Evolutionary conservation across 2,797 vertebrate species (phyloP).

Genomic region (Sebastes dallii): DNA sequence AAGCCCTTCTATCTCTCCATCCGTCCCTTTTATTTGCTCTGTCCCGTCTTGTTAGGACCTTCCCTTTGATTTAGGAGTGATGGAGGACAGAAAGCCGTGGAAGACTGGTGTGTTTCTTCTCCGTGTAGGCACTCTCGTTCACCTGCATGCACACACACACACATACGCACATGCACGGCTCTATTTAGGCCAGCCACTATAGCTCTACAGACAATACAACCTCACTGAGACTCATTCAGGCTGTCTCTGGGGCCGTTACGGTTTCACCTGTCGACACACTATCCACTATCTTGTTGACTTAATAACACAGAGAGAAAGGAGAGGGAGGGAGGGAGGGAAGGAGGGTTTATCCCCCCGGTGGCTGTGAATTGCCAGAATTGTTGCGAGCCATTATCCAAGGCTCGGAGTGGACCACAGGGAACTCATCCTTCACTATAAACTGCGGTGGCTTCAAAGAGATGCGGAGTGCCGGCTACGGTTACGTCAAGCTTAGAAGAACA

Average conservation of each 20-base stretch:
- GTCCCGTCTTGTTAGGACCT: constrained; percentile 51
- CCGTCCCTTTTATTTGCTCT: constrained; percentile 48
- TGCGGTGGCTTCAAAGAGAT: constrained; percentile 46
- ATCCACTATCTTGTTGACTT: constrained; percentile 73
- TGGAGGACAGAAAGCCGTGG: constrained; percentile 30
- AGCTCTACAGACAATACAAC: constrained; percentile 59
- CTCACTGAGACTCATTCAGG: constrained; percentile 53
- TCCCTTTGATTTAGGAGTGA: constrained; percentile 61
- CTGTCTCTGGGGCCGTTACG: constrained; percentile 66
- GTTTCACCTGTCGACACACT: constrained; percentile 82
- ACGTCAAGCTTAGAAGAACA: constrained; percentile 38
- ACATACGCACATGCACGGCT: constrained; percentile 78
- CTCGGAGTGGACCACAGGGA: constrained; percentile 46
- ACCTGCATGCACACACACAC: constrained; percentile 12
- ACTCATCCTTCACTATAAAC: constrained; percentile 55
- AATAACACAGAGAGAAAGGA: constrained; percentile 52
- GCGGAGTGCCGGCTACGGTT: constrained; percentile 31
- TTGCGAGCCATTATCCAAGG: constrained; percentile 59
- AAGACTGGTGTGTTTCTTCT: constrained; percentile 12
- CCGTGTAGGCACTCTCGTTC: constrained; percentile 78
- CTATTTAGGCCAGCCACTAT: constrained; percentile 43
- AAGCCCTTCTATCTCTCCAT: constrained; percentile 48
- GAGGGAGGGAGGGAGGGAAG: constrained; percentile 29
- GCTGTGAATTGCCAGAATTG: constrained; percentile 61
- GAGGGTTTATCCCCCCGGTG: constrained; percentile 49